A percentile compares a stretch with the other conserved stretches of the same genome.
Conservation (phyloP, 2,888 invertebrate genomes). For the Acanthoscelides obtectus region DNA sequence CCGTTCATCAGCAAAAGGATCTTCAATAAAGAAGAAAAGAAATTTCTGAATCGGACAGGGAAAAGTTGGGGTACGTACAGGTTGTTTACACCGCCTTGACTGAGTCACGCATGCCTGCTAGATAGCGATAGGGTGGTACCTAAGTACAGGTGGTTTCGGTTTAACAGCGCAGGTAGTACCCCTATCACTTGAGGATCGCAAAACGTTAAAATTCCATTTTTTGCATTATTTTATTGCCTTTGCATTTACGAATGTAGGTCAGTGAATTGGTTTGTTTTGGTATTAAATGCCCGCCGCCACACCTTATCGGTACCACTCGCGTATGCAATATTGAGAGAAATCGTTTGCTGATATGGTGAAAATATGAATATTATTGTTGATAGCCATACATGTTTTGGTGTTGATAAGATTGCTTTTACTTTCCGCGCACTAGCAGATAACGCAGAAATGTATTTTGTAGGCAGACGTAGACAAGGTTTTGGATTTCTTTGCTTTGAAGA, state of each 20-base stretch:
- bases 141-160: not conserved
- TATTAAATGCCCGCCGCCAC: not conserved
- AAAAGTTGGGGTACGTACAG: constrained; percentile 61
- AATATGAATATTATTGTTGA: too few relatives aligned
- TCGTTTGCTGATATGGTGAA: too few relatives aligned
- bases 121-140: not conserved
- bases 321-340: not conserved
- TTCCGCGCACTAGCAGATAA: not conserved
- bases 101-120: not conserved
- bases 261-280: not conserved
- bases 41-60: constrained; percentile 57
- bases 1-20: constrained; percentile 29
- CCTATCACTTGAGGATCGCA: too few relatives aligned
- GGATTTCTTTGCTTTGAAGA: too few relatives aligned
- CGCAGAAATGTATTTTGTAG: too few relatives aligned
- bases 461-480: too few relatives aligned
- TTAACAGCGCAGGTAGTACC: not conserved
- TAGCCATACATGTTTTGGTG: too few relatives aligned
- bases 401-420: not conserved
- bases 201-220: not conserved
- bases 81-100: not conserved
- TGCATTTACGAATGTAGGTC: not conserved
- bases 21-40: constrained; percentile 56
- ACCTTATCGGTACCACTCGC: not conserved
- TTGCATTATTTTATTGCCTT: not conserved